Evolutionary conservation across 2,797 vertebrate genomes (phyloP).

Genomic region (Enoplosus armatus): DNA sequence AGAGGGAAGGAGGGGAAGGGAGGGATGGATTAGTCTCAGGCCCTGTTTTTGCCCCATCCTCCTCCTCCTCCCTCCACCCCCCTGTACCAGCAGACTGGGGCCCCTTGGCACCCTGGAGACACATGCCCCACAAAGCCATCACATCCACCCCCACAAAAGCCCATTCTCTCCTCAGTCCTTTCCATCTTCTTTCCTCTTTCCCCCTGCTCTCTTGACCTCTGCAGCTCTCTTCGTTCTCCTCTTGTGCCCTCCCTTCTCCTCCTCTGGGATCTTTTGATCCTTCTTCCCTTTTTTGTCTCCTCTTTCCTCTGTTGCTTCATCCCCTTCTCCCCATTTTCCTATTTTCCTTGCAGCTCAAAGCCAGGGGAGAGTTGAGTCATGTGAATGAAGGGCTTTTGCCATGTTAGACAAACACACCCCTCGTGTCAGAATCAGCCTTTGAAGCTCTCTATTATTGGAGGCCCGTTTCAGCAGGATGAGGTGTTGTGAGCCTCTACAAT

Average conservation of each 20-base stretch:
- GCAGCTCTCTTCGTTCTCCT: constrained; percentile 41
- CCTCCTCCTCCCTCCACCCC: constrained; percentile 45
- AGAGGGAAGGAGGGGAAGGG: constrained; percentile 21
- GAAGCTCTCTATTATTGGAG: constrained; percentile 48
- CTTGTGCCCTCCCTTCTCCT: constrained; percentile 9
- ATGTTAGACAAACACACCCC: constrained; percentile 48
- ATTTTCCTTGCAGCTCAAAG: constrained; percentile 27
- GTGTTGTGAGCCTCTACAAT: constrained; percentile 33
- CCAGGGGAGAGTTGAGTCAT: constrained; percentile 60
- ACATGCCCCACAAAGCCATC: constrained; percentile 72
- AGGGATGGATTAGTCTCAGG: constrained; percentile 66
- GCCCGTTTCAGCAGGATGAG: constrained; percentile 27
- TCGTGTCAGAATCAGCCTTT: constrained; percentile 55
- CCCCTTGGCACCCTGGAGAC: constrained; percentile 73
- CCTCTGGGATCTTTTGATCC: constrained; percentile 25
- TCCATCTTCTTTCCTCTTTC: constrained; percentile 39
- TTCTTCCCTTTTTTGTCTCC: constrained; percentile 14
- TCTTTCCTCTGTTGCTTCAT: constrained; percentile 27
- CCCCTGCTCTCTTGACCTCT: constrained; percentile 48
- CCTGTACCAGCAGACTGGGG: constrained; percentile 52
- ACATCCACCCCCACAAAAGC: constrained; percentile 68
- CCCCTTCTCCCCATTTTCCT: neutral
- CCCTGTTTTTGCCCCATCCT: constrained; percentile 55
- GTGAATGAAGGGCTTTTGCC: constrained; percentile 44
- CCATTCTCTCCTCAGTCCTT: constrained; percentile 41